phyloP scores from a whole-genome alignment of 1,140 invertebrate genomes.

The Helicoverpa zea region DNA sequence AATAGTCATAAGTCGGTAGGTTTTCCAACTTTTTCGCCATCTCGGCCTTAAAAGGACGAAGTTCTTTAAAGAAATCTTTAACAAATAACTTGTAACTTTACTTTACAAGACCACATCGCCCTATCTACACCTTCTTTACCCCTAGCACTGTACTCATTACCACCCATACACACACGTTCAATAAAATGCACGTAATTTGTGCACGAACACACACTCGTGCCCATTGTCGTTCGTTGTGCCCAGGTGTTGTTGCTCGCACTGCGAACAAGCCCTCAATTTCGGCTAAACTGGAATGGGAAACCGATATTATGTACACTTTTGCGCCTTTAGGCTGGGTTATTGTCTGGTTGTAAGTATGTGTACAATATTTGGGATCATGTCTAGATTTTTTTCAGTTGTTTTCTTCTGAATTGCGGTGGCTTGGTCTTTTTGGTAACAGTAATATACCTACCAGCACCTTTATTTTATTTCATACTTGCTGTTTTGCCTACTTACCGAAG shows the following conservation, averaged over 20 bases:
- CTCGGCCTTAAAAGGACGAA: no score
- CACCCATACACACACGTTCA: background rate
- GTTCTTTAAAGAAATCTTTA: no score
- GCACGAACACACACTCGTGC: constrained; percentile 34
- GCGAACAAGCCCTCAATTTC: constrained; percentile 37
- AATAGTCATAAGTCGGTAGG: no score
- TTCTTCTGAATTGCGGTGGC: no score
- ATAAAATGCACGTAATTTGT: constrained; percentile 46
- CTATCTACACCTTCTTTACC: background rate
- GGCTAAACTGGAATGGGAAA: constrained; percentile 18
- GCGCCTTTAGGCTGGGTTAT: background rate
- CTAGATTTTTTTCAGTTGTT: no score
- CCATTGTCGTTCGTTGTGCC: constrained; percentile 37
- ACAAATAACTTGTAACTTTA: no score
- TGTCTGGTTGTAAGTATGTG: background rate
- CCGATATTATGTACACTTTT: constrained; percentile 40
- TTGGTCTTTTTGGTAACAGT: no score
- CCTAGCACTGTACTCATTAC: background rate
- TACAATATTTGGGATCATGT: background rate
- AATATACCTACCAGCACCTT: no score
- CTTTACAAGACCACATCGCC: background rate
- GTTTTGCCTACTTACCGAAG: no score
- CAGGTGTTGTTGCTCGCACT: constrained; percentile 23
- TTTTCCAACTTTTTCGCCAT: no score
- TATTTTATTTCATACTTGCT: no score